phyloP scores from a whole-genome alignment of 2,888 invertebrate species.

The Tipula lateralis region DNA sequence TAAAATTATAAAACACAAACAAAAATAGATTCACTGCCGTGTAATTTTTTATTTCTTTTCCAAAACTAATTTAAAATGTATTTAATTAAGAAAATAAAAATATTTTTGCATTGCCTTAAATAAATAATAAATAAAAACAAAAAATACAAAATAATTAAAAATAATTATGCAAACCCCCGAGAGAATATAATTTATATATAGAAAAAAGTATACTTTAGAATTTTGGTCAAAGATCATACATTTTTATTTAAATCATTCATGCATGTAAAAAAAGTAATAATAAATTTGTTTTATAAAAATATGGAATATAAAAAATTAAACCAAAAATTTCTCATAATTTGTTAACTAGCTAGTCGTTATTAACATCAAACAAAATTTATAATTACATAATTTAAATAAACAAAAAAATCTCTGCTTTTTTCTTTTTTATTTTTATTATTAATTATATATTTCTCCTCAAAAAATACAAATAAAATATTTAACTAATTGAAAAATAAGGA shows the following conservation, averaged over 20 bases:
- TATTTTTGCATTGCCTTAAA: constrained; percentile 20
- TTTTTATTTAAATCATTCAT: background rate
- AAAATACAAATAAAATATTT: too few relatives aligned
- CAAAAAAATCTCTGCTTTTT: background rate
- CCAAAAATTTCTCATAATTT: constrained; percentile 20
- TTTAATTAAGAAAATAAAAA: background rate
- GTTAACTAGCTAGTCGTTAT: background rate
- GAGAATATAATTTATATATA: background rate
- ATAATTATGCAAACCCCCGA: background rate
- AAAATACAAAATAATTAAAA: background rate
- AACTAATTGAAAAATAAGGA: background rate
- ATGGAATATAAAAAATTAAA: background rate
- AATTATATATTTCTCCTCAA: background rate
- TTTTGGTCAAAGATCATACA: background rate
- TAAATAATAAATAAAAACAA: background rate
- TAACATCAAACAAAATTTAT: constrained; percentile 6
- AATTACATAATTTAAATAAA: background rate
- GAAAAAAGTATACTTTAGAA: background rate
- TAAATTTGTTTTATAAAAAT: background rate
- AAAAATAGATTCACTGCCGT: constrained; percentile 20
- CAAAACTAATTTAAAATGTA: background rate
- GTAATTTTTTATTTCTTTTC: background rate
- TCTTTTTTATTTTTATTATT: background rate
- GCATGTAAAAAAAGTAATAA: background rate
- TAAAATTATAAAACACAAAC: background rate